Evolutionary conservation across 2,888 invertebrate species (phyloP).

Genomic region (Acleris holmiana): DNA sequence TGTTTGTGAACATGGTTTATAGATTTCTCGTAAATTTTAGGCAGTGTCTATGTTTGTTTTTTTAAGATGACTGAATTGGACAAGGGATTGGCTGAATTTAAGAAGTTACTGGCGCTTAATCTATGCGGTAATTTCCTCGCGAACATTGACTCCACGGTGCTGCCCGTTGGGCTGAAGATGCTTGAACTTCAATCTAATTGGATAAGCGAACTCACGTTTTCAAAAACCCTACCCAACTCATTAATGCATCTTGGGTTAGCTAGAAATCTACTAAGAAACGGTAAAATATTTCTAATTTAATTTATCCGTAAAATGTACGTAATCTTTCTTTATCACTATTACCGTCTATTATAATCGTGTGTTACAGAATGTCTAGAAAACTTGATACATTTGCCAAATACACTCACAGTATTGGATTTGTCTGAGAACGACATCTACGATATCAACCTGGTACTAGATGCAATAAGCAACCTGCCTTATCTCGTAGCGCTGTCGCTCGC

Average conservation of each 20-base stretch:
- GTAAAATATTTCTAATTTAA: slow-evolving; percentile 44
- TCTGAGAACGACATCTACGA: slow-evolving; percentile 85
- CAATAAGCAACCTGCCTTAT: slow-evolving; percentile 59
- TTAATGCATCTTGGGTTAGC: slow-evolving; percentile 81
- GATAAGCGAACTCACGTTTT: slow-evolving; percentile 60
- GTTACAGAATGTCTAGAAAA: slow-evolving; percentile 55
- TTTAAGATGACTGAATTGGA: slow-evolving; percentile 79
- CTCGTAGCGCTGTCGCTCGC: slow-evolving; percentile 75
- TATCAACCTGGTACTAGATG: slow-evolving; percentile 67
- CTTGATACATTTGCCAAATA: slow-evolving; percentile 53
- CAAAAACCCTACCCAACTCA: slow-evolving; percentile 60
- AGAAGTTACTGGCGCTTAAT: slow-evolving; percentile 69
- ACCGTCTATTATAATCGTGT: not conserved
- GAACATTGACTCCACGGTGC: slow-evolving; percentile 57
- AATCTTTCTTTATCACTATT: not conserved
- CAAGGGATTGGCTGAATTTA: slow-evolving; percentile 59
- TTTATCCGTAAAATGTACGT: too few relatives aligned
- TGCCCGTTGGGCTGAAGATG: slow-evolving; percentile 68
- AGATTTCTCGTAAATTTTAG: slow-evolving; percentile 7
- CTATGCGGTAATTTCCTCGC: slow-evolving; percentile 71
- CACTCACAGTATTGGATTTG: slow-evolving; percentile 75
- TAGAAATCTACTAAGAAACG: slow-evolving; percentile 70
- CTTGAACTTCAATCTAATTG: slow-evolving; percentile 81
- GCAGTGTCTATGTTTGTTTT: slow-evolving; percentile 9
- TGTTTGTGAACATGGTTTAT: slow-evolving; percentile 1